phyloP scores from a whole-genome alignment of 2,888 invertebrate genomes.

The Deilephila elpenor region DNA sequence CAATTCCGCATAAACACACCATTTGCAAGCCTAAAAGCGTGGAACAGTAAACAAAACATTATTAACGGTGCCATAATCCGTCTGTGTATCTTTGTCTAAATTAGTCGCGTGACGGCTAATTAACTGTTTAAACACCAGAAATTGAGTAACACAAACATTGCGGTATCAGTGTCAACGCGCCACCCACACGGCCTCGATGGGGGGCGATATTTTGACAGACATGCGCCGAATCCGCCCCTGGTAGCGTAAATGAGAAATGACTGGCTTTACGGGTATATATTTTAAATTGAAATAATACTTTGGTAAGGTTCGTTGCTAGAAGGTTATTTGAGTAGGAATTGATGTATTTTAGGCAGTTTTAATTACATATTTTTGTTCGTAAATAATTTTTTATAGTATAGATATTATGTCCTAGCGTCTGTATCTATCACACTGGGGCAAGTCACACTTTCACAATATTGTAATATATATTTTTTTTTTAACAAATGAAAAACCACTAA shows the following conservation, averaged over 20 bases:
- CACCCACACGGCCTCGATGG: neutral
- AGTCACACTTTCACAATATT: too few species aligned
- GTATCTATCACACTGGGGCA: too few species aligned
- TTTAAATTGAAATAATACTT: conserved; percentile 26
- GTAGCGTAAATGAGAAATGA: conserved; percentile 27
- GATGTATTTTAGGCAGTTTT: too few species aligned
- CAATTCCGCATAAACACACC: neutral
- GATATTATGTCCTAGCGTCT: too few species aligned
- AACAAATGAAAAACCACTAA: too few species aligned
- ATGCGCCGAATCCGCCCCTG: conserved; percentile 19
- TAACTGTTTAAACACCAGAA: conserved; percentile 3
- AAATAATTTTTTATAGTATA: too few species aligned
- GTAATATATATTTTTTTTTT: too few species aligned
- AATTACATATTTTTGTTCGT: too few species aligned
- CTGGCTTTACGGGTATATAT: conserved; percentile 29
- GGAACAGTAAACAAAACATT: neutral
- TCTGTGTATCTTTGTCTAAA: neutral
- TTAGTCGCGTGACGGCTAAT: conserved; percentile 6
- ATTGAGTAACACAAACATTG: conserved; percentile 21
- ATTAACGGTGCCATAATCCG: conserved; percentile 1
- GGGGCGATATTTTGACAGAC: neutral
- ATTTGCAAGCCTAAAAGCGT: neutral
- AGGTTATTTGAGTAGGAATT: neutral
- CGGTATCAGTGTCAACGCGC: conserved; percentile 6
- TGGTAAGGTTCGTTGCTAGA: conserved; percentile 1